These are phyloP conservation scores for Acronicta psi DNA, from an alignment of 2,888 invertebrate genomes.

Conservation along the genomic window DNA sequence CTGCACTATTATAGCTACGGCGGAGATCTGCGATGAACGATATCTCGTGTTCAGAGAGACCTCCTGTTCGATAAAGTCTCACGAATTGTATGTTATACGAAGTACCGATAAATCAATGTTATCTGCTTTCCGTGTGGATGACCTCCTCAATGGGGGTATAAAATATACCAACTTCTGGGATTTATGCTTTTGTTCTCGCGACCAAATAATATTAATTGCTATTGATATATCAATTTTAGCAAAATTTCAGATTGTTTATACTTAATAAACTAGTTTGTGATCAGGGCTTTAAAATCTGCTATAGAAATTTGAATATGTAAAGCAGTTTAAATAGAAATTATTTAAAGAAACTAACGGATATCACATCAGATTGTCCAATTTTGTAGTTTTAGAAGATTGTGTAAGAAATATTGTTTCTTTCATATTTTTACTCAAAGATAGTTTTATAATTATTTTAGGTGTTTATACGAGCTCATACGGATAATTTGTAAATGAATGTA, in stretches of 20 bases:
- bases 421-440: no score
- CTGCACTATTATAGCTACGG: slow-evolving; percentile 9
- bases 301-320: background rate
- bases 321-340: background rate
- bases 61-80: slow-evolving; percentile 47
- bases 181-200: slow-evolving; percentile 11
- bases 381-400: slow-evolving; percentile 11
- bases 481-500: no score
- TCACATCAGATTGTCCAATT: background rate
- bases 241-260: no score
- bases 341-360: slow-evolving; percentile 10
- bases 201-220: background rate
- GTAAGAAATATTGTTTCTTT: slow-evolving; percentile 6
- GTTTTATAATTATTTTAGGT: no score
- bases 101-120: slow-evolving; percentile 44
- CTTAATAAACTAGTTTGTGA: no score
- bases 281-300: no score
- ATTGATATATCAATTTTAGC: background rate
- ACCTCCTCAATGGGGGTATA: slow-evolving; percentile 32
- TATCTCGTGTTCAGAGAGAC: slow-evolving; percentile 46
- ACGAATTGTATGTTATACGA: slow-evolving; percentile 54
- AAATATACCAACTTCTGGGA: slow-evolving; percentile 17
- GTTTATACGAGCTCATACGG: no score
- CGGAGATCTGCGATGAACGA: slow-evolving; percentile 37
- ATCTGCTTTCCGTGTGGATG: slow-evolving; percentile 35